These are phyloP conservation scores for Homalodisca vitripennis DNA, from an alignment of 1,140 invertebrate species.

Conservation along the genomic window DNA sequence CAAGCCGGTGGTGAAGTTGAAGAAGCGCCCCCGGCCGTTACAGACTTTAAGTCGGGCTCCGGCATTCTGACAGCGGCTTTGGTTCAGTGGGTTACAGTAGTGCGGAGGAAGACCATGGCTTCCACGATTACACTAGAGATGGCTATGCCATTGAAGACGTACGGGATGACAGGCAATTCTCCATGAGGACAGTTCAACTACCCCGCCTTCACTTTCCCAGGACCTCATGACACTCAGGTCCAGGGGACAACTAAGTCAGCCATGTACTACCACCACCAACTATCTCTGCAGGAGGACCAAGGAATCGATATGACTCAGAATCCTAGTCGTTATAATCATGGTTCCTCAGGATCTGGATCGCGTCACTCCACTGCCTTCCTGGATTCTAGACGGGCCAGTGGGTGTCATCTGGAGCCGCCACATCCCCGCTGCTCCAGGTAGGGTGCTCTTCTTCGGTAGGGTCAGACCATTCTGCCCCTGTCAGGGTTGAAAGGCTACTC, in stretches of 20 bases:
- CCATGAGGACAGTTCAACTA: slow-evolving; percentile 56
- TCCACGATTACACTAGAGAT: slow-evolving; percentile 52
- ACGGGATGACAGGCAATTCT: slow-evolving; percentile 51
- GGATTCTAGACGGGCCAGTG: slow-evolving; percentile 86
- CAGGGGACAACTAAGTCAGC: slow-evolving; percentile 46
- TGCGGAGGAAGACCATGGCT: slow-evolving; percentile 64
- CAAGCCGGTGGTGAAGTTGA: slow-evolving; percentile 71
- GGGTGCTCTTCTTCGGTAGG: slow-evolving; percentile 65
- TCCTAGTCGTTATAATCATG: slow-evolving; percentile 84
- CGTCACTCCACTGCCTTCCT: slow-evolving; percentile 89
- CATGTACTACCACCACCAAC: slow-evolving; percentile 71
- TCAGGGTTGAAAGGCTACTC: slow-evolving; percentile 62
- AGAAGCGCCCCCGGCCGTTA: slow-evolving; percentile 80
- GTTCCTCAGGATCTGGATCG: slow-evolving; percentile 80
- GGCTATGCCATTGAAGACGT: slow-evolving; percentile 41
- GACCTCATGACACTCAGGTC: slow-evolving; percentile 44
- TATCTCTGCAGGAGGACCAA: slow-evolving; percentile 68
- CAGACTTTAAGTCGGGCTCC: slow-evolving; percentile 54
- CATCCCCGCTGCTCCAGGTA: slow-evolving; percentile 35
- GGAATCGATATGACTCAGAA: slow-evolving; percentile 74
- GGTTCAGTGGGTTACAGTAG: slow-evolving; percentile 50
- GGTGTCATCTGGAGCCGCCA: slow-evolving; percentile 37
- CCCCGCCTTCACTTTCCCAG: slow-evolving; percentile 56
- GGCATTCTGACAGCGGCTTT: slow-evolving; percentile 49
- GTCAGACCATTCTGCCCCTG: slow-evolving; percentile 55